Percentiles rank a stretch among this genome's conserved stretches.
Conservation (phyloP, 2,113 vertebrate genomes). For the Tragelaphus strepsiceros region DNA sequence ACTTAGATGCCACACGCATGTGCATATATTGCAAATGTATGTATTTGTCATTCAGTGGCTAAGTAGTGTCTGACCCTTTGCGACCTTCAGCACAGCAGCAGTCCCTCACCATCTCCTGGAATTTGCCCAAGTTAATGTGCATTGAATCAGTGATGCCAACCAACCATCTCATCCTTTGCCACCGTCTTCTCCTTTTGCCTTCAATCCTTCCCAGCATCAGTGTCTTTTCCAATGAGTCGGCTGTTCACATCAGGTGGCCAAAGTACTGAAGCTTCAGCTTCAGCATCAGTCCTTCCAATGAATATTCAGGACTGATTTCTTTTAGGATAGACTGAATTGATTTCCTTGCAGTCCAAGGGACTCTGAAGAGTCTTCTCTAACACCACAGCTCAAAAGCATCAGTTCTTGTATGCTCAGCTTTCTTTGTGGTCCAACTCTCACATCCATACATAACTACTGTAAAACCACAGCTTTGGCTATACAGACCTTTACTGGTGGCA, state of each 20-base stretch:
- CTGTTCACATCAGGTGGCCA: background rate
- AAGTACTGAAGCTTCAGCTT: background rate
- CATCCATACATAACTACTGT: background rate
- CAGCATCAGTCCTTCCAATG: background rate
- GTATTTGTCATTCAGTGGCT: background rate
- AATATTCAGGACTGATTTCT: background rate
- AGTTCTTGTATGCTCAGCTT: background rate
- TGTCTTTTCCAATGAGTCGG: background rate
- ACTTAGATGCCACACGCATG: fast-evolving
- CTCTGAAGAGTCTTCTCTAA: background rate
- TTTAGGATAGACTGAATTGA: background rate
- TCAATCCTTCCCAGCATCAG: background rate
- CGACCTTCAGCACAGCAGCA: background rate
- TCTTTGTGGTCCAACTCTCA: background rate
- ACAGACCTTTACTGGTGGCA: background rate
- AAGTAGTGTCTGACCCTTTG: background rate
- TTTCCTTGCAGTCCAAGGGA: background rate
- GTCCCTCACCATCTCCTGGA: background rate
- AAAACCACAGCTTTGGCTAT: background rate
- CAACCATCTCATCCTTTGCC: background rate
- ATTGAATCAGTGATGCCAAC: background rate
- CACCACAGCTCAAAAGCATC: background rate
- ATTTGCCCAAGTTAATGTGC: background rate
- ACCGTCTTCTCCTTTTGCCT: background rate
- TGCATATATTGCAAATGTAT: background rate